These are phyloP conservation scores for Schlechtendalia chinensis DNA, from an alignment of 1,140 invertebrate genomes.

Conservation along the genomic window DNA sequence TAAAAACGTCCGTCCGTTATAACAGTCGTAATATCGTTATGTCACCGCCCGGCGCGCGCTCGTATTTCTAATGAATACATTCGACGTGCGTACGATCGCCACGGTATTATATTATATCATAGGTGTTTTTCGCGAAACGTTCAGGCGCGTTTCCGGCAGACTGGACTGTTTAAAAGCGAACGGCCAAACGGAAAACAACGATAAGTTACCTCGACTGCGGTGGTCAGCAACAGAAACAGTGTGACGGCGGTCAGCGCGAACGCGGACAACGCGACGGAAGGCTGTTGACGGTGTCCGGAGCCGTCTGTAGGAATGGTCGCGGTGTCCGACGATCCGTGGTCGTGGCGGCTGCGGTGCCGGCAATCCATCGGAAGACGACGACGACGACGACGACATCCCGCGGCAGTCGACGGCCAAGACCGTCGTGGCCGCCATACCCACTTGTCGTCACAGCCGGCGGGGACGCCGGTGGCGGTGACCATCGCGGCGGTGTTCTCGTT, in stretches of 20 bases:
- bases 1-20: not conserved
- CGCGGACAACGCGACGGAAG: not conserved
- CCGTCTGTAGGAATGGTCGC: not conserved
- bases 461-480: no score
- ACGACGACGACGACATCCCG: not conserved
- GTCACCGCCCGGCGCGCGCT: not conserved
- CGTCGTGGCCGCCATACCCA: conserved; percentile 43
- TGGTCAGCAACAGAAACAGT: not conserved
- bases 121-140: no score
- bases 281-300: not conserved
- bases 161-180: no score
- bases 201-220: not conserved
- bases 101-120: not conserved
- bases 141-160: no score
- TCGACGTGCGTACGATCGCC: no score
- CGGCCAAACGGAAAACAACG: no score
- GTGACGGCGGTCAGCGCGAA: not conserved
- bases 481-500: not conserved
- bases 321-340: not conserved
- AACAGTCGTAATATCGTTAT: not conserved
- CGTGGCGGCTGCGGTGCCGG: not conserved
- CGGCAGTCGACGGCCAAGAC: not conserved
- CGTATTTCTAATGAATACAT: no score
- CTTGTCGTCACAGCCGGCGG: not conserved
- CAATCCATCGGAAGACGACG: no score